A percentile compares a stretch with the other conserved stretches of the same genome.
phyloP scores from a whole-genome alignment of 2,113 vertebrate genomes.

The Oceanites oceanicus region DNA sequence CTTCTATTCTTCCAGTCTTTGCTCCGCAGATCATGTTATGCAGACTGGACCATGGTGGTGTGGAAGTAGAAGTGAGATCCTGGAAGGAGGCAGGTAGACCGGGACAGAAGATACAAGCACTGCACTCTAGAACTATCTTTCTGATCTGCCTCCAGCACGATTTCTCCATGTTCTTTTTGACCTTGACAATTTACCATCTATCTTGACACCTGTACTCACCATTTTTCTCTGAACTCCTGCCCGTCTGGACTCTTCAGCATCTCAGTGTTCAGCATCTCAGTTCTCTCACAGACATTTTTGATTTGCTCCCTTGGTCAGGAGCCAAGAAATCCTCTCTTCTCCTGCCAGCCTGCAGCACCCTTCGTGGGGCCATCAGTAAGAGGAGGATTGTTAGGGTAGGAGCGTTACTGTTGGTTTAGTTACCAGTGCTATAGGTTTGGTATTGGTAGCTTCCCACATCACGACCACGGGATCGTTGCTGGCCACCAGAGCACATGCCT shows the following conservation, averaged over 20 bases:
- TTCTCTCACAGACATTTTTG: background rate
- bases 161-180: rapidly evolving
- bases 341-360: background rate
- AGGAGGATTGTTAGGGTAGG: too few relatives aligned
- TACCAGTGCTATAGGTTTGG: rapidly evolving
- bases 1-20: background rate
- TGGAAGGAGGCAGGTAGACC: too few relatives aligned
- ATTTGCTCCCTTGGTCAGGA: background rate
- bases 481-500: background rate
- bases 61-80: background rate
- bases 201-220: background rate
- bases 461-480: rapidly evolving
- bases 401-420: rapidly evolving
- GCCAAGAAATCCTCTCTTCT: background rate
- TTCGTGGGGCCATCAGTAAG: rapidly evolving
- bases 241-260: background rate
- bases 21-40: rapidly evolving
- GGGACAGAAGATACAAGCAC: background rate
- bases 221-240: background rate
- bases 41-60: background rate
- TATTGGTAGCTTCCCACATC: rapidly evolving
- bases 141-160: background rate
- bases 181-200: background rate
- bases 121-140: background rate
- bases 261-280: background rate